Conservation (phyloP, 1,140 invertebrate genomes). For the Penaeus chinensis region DNA sequence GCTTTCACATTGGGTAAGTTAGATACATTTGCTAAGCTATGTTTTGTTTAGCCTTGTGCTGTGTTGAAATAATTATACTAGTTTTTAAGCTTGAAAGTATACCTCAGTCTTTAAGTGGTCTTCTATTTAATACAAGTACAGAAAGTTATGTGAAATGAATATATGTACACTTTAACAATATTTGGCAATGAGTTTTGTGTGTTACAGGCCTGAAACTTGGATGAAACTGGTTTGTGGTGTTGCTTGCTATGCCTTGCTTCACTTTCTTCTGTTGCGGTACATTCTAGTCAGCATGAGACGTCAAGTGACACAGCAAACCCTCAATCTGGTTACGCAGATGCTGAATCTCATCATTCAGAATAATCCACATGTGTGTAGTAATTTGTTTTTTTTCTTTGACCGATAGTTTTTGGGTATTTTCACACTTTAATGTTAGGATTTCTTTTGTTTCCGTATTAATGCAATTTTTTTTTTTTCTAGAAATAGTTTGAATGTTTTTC, state of each 20-base stretch:
- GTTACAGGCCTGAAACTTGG: slow-evolving; percentile 31
- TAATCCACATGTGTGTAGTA: slow-evolving; percentile 41
- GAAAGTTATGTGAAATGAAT: not conserved
- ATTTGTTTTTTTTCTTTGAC: not conserved
- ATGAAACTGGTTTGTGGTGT: slow-evolving; percentile 22
- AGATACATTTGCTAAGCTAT: not conserved
- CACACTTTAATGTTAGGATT: not conserved
- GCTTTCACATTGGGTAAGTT: slow-evolving; percentile 50
- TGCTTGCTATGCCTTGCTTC: slow-evolving; percentile 27
- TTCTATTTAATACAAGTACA: too few relatives aligned
- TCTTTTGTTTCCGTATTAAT: not conserved
- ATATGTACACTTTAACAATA: too few relatives aligned
- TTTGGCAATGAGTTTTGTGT: too few relatives aligned
- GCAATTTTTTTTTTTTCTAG: too few relatives aligned
- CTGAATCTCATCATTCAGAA: slow-evolving; percentile 27
- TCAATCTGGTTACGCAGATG: slow-evolving; percentile 15
- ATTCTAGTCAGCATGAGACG: slow-evolving; percentile 29
- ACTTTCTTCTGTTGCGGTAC: slow-evolving; percentile 36
- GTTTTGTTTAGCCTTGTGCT: not conserved
- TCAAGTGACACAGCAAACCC: slow-evolving; percentile 15
- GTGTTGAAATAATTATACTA: too few relatives aligned
- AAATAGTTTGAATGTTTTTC: too few relatives aligned
- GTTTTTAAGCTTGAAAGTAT: too few relatives aligned
- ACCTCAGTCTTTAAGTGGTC: too few relatives aligned
- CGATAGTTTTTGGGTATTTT: not conserved